Conservation (phyloP, 2,113 vertebrate genomes). For the Hiodon tergisus region DNA sequence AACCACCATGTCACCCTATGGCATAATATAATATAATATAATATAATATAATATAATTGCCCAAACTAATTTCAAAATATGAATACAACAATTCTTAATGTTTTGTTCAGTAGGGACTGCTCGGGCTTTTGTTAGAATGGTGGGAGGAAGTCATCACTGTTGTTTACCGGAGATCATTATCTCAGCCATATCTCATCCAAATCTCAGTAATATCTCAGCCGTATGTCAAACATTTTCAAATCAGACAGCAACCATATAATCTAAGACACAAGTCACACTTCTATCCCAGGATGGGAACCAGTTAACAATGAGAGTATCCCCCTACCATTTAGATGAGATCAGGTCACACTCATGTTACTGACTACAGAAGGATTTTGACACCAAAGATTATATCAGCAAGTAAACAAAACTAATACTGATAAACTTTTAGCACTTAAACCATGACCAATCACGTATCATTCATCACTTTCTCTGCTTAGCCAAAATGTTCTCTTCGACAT, state of each 20-base stretch:
- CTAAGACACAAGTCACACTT: background rate
- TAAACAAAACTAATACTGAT: background rate
- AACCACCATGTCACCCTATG: no score
- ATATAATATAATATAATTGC: background rate
- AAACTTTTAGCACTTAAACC: background rate
- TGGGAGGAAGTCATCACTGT: background rate
- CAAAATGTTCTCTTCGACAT: background rate
- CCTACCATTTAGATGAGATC: background rate
- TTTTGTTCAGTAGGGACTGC: background rate
- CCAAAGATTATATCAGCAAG: no score
- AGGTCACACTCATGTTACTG: background rate
- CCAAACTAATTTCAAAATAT: slow-evolving; percentile 1
- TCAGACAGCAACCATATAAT: background rate
- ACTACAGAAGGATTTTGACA: no score
- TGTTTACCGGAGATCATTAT: background rate
- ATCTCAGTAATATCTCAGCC: no score
- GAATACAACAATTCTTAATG: background rate
- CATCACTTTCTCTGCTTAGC: background rate
- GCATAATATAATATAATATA: no score
- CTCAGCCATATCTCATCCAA: background rate
- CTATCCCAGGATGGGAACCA: background rate
- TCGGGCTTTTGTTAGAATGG: background rate
- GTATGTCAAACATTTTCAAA: no score
- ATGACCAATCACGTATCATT: background rate
- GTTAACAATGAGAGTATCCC: background rate